phyloP scores from a whole-genome alignment of 2,113 vertebrate species.

The Callipepla squamata region DNA sequence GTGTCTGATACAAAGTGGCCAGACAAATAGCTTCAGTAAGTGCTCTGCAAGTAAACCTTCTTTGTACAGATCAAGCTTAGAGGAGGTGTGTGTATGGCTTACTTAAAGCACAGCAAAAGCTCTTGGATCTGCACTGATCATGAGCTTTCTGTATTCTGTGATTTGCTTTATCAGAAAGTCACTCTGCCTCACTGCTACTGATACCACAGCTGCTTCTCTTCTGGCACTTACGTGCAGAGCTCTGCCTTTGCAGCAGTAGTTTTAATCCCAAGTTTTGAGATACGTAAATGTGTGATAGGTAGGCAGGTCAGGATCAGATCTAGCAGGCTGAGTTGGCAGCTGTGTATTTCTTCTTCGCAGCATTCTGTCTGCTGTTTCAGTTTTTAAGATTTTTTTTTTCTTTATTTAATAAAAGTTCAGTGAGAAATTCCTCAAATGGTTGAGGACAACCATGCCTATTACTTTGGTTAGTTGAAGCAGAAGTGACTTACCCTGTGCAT shows the following conservation, averaged over 20 bases:
- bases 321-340: not conserved
- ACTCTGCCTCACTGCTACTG: not conserved
- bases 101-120: not conserved
- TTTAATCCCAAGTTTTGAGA: not conserved
- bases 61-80: not conserved
- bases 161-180: not conserved
- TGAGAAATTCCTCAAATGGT: slow-evolving; percentile 45
- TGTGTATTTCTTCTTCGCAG: not conserved
- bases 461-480: not conserved
- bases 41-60: not conserved
- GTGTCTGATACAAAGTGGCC: slow-evolving; percentile 36
- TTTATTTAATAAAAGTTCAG: not conserved
- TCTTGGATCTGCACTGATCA: accelerated
- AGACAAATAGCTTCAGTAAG: not conserved
- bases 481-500: not conserved
- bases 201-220: not conserved
- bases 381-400: not conserved
- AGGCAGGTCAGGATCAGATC: not conserved
- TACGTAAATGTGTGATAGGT: accelerated
- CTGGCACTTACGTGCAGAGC: not conserved
- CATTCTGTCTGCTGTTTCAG: not conserved
- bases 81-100: not conserved
- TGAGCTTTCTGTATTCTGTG: not conserved
- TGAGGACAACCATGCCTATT: slow-evolving; percentile 30
- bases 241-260: not conserved